Conservation (phyloP, 2,113 vertebrate species). For the Paramisgurnus dabryanus region DNA sequence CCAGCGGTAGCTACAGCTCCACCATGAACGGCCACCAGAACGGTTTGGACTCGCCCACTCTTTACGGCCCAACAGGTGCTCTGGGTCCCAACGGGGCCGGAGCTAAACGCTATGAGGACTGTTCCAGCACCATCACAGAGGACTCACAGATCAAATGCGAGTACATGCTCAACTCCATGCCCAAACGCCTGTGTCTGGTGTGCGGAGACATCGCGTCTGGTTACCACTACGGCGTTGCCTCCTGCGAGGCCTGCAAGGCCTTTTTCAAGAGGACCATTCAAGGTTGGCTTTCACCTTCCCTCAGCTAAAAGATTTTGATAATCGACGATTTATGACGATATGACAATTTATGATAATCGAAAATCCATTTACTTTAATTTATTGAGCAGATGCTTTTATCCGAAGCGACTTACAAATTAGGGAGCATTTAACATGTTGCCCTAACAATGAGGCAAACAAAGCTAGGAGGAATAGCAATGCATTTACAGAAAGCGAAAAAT, state of each 20-base stretch:
- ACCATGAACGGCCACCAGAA: constrained; percentile 99
- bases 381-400: too few species aligned
- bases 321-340: background rate
- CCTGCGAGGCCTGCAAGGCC: constrained; percentile 98
- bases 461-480: too few species aligned
- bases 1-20: constrained; percentile 98
- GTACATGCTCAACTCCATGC: constrained; percentile 99
- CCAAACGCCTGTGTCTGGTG: constrained; percentile 98
- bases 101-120: constrained; percentile 96
- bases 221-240: constrained; percentile 98
- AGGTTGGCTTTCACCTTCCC: constrained; percentile 83
- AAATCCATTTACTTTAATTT: background rate
- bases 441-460: background rate
- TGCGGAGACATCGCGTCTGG: constrained; percentile 98
- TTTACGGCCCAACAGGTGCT: constrained; percentile 88
- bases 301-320: constrained; percentile 16
- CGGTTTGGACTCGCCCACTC: constrained; percentile 96
- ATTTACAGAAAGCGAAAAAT: too few species aligned
- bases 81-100: constrained; percentile 87
- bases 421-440: constrained; percentile 70
- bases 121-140: constrained; percentile 95
- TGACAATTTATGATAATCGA: background rate
- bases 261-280: constrained; percentile 99
- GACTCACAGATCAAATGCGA: constrained; percentile 99
- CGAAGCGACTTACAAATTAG: constrained; percentile 52